Evolutionary conservation across 1,140 invertebrate species (phyloP), one percentile per base, ranked within the genome.

Genomic region (Parapsyche elsis): DNA sequence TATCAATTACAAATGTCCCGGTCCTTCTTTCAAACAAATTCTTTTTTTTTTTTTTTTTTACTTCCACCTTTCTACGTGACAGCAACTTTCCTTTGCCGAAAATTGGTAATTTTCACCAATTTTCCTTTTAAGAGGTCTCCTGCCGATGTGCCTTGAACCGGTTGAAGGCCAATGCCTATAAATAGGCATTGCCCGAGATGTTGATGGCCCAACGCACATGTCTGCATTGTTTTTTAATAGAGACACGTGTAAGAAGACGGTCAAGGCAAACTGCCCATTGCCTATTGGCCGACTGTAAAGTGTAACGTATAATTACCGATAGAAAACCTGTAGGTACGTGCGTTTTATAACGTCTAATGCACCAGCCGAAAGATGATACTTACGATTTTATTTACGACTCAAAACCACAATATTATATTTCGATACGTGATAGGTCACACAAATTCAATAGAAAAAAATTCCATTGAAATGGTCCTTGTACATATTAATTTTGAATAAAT

Each of bases 221-320:
- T 57, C 19, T n/a, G 53, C 10, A 16, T 57, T 76, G 14, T 76
- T 49, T 76, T 57, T 23, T 7, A 26, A 59, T 77, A n/a, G 59
- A 21, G 49, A 49, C 57, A 77, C 57, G 59, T 44, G n/a, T 77
- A 7, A 30, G 19, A 64, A 77, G 59, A 64, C 76, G 76, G 76
- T 77, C 76, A 77, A 77, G 76, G 76, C 57, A 38, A 77, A 64
- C 76, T 57, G 14, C 76, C 26, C 16, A 74, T 57, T 57, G 14
- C 76, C 26, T 5, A 74, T 57, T 16, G 53, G 14, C 14, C 5
- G 19, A 57, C 14, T 57, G 53, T 10, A n/a, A 57, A 21, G 19
- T 57, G 4, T n/a, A 21, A 57, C 53, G 10, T 57, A 10, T 57
- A 57, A 16, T n/a, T 21, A 57, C 53, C 1, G 5, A 57, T 57